Evolutionary conservation across 2,888 invertebrate species (phyloP).

Genomic region (Portevinia maculata): DNA sequence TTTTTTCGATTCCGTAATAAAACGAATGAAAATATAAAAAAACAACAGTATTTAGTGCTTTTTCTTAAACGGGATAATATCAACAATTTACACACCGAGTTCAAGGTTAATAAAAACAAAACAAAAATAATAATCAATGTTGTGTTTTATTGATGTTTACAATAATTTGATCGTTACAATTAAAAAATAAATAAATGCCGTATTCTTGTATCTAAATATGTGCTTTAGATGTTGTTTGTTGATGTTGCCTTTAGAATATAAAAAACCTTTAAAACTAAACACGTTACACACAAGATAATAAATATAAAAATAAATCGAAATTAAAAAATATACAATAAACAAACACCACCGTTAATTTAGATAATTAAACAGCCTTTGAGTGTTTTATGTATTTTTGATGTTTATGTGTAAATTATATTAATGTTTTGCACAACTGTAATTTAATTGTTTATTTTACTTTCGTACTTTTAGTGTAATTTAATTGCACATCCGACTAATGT

Average conservation of each 20-base stretch:
- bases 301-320: conserved; percentile 19
- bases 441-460: conserved; percentile 25
- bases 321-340: too few relatives aligned
- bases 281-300: conserved; percentile 1
- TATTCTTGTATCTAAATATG: conserved; percentile 56
- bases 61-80: conserved; percentile 43
- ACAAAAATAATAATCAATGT: conserved; percentile 55
- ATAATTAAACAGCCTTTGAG: conserved; percentile 49
- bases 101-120: conserved; percentile 63
- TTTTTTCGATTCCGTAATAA: conserved; percentile 1
- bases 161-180: conserved; percentile 40
- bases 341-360: conserved; percentile 36
- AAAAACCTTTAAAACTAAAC: conserved; percentile 25
- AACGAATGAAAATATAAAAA: background rate
- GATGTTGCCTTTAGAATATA: conserved; percentile 58
- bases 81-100: conserved; percentile 51
- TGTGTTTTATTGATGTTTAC: conserved; percentile 70
- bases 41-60: conserved; percentile 12
- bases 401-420: conserved; percentile 43
- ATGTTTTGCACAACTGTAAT: conserved; percentile 55
- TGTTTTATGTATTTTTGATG: conserved; percentile 42
- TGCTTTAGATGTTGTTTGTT: conserved; percentile 72
- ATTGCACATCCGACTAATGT: conserved; percentile 46
- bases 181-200: conserved; percentile 1
- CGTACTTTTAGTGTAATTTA: conserved; percentile 36